These are phyloP conservation scores for Phthorimaea operculella DNA, from an alignment of 1,140 invertebrate genomes.

Conservation along the genomic window DNA sequence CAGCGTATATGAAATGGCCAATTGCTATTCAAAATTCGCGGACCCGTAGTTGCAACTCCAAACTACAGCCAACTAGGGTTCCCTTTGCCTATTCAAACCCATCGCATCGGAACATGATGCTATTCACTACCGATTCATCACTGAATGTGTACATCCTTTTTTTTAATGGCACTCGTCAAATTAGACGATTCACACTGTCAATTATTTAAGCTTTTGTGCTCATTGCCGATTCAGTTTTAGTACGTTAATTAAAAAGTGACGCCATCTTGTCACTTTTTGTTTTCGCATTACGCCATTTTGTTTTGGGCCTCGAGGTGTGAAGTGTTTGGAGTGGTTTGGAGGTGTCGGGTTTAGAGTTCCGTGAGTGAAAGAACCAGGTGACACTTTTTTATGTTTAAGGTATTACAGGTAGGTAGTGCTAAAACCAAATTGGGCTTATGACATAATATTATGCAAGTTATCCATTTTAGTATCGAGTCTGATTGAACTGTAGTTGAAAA, in stretches of 20 bases:
- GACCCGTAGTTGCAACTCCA: background rate
- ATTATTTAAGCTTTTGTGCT: background rate
- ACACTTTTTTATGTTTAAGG: too few species aligned
- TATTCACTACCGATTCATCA: background rate
- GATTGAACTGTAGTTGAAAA: too few species aligned
- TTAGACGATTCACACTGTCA: background rate
- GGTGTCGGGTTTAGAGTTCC: too few species aligned
- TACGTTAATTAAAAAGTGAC: background rate
- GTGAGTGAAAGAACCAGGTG: too few species aligned
- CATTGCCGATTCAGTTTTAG: background rate
- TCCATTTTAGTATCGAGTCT: too few species aligned
- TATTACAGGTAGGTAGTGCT: too few species aligned
- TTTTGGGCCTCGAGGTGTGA: background rate
- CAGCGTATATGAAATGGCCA: too few species aligned
- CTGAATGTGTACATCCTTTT: too few species aligned
- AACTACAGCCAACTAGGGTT: background rate
- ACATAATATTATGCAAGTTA: too few species aligned
- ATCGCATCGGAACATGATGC: background rate
- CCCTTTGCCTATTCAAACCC: background rate
- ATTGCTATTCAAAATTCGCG: background rate
- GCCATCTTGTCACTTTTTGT: background rate
- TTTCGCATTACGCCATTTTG: background rate
- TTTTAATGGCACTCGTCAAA: background rate
- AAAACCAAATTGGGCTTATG: too few species aligned
- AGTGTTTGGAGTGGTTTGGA: background rate